Conservation (phyloP, 2,888 invertebrate genomes). For the Melangyna quadrimaculata region DNA sequence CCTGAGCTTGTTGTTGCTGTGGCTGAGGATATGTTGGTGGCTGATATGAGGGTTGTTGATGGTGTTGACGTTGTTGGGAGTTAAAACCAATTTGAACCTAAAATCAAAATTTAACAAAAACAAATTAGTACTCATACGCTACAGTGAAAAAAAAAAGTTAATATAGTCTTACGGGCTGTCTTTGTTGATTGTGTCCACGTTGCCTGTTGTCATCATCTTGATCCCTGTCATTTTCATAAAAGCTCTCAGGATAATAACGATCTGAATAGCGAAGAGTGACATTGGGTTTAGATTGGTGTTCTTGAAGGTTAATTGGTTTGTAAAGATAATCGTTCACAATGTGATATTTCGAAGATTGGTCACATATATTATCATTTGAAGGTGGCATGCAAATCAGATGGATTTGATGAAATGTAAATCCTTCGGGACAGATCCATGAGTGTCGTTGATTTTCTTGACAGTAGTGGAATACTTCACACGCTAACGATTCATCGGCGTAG, state of each 20-base stretch:
- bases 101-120: not conserved
- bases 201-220: slow-evolving; percentile 78
- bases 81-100: slow-evolving; percentile 78
- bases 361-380: slow-evolving; percentile 93
- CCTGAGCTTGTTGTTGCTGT: slow-evolving; percentile 75
- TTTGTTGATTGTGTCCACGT: slow-evolving; percentile 77
- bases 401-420: slow-evolving; percentile 88
- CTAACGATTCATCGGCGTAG: slow-evolving; percentile 93
- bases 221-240: slow-evolving; percentile 85
- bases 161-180: slow-evolving; percentile 75
- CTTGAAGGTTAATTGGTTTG: slow-evolving; percentile 92
- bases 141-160: not conserved
- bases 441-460: slow-evolving; percentile 94
- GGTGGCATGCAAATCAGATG: slow-evolving; percentile 97
- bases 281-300: slow-evolving; percentile 90
- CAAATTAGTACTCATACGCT: slow-evolving; percentile 27
- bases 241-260: slow-evolving; percentile 90
- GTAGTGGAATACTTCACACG: slow-evolving; percentile 96
- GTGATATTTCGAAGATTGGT: slow-evolving; percentile 93
- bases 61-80: slow-evolving; percentile 77
- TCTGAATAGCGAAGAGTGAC: slow-evolving; percentile 91
- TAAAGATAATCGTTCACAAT: slow-evolving; percentile 96
- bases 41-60: slow-evolving; percentile 74
- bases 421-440: slow-evolving; percentile 96
- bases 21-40: slow-evolving; percentile 12